Base-by-base conservation (phyloP, 2,888 invertebrate genomes). In the Leptura quadrifasciata region DNA sequence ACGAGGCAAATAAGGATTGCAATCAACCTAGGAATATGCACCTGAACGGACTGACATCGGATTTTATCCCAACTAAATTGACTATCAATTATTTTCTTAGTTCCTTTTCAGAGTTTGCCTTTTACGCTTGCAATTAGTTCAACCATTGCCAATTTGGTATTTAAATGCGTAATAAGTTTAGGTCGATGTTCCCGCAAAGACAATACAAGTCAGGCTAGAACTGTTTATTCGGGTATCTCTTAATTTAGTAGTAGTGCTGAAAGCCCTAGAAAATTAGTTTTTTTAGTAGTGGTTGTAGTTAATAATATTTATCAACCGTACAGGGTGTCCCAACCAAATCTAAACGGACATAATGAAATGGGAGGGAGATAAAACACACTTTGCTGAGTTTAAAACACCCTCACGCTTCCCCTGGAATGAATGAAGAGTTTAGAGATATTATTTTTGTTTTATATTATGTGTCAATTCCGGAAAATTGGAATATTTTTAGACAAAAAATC, bases 1-100 rank as follows among this genome's bases (percentile, higher is more conserved):
- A 77, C 77, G 57, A 75, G 57, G 61, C 71, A 60, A 71, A 71
- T 71, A 71, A 71, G 71, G 71, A 71, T 61, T 71, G 61, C 61
- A 71, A 47, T 71, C 58, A 60, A 21, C 21, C 52, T 60, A 71
- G 61, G 58, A 71, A 71, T 71, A 71, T 71, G 60, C 71, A 71
- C 71, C 60, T 71, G 71, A 71, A 61, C 60, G 17, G 61, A 71
- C 47, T 52, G 47, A 71, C 21, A 60, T 71, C 71, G 60, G 24
- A 47, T 52, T 52, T 47, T 52, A 61, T 39, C 47, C 61, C 18
- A 27, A n/a, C 18, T 52, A 61, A 71, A 52, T 71, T 20, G 57
- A 39, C 61, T 47, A 61, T 71, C 61, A 65, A 65, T 65, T 61
- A 71, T 71, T 71, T 69, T 61, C 71, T 71, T 47, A 52, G 20